phyloP scores from a whole-genome alignment of 2,797 vertebrate genomes.

The Mormyrus proboscirostris region DNA sequence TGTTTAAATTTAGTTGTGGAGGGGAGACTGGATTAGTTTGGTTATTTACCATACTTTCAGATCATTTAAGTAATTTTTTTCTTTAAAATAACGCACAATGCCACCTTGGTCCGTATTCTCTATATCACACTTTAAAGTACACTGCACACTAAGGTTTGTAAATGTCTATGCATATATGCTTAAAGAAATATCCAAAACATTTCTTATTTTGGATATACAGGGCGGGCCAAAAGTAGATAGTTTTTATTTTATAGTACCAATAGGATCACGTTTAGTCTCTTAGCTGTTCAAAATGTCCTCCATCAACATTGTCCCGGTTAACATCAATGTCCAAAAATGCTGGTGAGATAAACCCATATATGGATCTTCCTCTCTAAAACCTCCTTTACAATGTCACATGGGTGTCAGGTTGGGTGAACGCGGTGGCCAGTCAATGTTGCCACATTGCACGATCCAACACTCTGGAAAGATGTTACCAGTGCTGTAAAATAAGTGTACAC shows the following conservation, averaged over 20 bases:
- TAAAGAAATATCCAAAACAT: neutral
- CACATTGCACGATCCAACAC: neutral
- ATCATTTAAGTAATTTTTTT: neutral
- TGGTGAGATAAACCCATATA: too few species aligned
- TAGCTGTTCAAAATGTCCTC: neutral
- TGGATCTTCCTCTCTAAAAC: neutral
- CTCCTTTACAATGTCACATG: neutral
- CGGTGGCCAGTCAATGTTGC: neutral
- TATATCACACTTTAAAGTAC: neutral
- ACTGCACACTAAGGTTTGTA: neutral
- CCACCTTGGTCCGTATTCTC: neutral
- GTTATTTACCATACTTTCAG: neutral
- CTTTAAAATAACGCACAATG: neutral
- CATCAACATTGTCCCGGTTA: neutral
- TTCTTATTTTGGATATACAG: neutral
- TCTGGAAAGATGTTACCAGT: neutral
- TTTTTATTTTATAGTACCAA: neutral
- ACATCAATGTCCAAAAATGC: neutral
- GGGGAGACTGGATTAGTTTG: neutral
- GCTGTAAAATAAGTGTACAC: neutral
- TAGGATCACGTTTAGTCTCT: neutral
- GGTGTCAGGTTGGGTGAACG: neutral
- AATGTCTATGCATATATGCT: neutral
- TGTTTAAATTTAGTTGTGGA: neutral
- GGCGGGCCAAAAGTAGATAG: neutral